Percentiles rank a stretch among this genome's conserved stretches.
phyloP scores from a whole-genome alignment of 2,888 invertebrate species.

The Apotomis betuletana region DNA sequence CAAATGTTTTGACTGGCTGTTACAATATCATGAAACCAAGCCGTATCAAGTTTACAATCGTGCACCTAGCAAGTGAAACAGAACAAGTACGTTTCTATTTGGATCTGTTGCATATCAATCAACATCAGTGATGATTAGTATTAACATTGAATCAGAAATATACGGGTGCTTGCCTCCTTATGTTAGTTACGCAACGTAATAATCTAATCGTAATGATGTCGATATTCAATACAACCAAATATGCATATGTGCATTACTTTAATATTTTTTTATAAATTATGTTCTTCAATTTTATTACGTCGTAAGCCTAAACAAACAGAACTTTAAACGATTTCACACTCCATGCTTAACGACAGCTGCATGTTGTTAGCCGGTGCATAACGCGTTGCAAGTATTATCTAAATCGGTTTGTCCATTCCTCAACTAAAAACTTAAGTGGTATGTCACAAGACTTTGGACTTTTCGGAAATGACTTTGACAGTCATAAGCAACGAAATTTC shows the following conservation, averaged over 20 bases:
- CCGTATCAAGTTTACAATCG: slow-evolving; percentile 32
- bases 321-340: slow-evolving; percentile 30
- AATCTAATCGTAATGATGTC: not conserved
- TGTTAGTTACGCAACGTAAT: not conserved
- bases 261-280: not conserved
- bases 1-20: slow-evolving; percentile 15
- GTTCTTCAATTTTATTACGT: not conserved
- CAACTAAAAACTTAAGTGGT: slow-evolving; percentile 15
- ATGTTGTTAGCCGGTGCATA: slow-evolving; percentile 23
- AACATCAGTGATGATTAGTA: slow-evolving; percentile 15
- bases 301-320: slow-evolving; percentile 16
- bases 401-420: slow-evolving; percentile 31
- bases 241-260: not conserved
- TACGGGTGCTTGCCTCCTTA: not conserved
- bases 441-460: not conserved
- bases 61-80: slow-evolving; percentile 22
- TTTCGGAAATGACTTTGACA: not conserved
- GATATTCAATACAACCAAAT: no score
- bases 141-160: slow-evolving; percentile 8
- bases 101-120: slow-evolving; percentile 28
- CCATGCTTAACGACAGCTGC: slow-evolving; percentile 19
- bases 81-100: slow-evolving; percentile 28
- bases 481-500: no score
- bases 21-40: slow-evolving; percentile 12
- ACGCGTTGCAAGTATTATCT: slow-evolving; percentile 32